A percentile compares a stretch with the other conserved stretches of the same genome.
These are phyloP conservation scores for Phasianus colchicus DNA, from an alignment of 2,113 vertebrate species.

Conservation along the genomic window DNA sequence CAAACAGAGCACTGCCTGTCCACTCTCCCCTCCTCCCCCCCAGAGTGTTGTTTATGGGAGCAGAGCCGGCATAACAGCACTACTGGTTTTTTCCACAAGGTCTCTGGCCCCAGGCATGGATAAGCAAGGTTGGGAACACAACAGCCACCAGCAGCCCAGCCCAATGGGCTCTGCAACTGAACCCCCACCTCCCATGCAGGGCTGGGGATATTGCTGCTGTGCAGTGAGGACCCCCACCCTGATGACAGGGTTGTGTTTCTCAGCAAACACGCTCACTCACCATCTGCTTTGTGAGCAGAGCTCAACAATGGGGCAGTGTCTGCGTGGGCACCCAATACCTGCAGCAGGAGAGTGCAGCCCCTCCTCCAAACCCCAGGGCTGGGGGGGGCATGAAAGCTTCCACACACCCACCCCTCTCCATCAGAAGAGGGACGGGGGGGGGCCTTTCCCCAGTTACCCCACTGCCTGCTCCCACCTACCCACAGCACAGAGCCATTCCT, in stretches of 20 bases:
- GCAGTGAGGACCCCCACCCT: background rate
- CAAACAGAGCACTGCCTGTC: background rate
- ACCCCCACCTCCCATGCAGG: background rate
- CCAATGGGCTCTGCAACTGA: background rate
- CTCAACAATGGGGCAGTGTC: background rate
- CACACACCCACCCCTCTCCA: accelerated
- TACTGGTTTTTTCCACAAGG: constrained; percentile 7
- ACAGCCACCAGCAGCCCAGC: background rate
- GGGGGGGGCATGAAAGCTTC: background rate
- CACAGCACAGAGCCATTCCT: background rate
- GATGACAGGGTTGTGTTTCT: accelerated
- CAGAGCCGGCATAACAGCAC: accelerated
- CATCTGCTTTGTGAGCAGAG: background rate
- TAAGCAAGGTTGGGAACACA: background rate
- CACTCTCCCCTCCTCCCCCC: accelerated
- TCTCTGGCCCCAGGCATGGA: background rate
- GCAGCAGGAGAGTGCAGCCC: background rate
- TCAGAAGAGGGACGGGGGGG: accelerated
- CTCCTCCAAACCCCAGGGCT: background rate
- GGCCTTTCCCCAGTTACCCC: background rate
- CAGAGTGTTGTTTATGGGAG: background rate
- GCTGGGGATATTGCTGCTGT: background rate
- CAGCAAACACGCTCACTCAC: background rate
- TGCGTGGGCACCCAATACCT: background rate
- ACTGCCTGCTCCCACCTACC: accelerated